Evolutionary conservation across 1,140 invertebrate genomes (phyloP).

Genomic region (Drosophila erecta): DNA sequence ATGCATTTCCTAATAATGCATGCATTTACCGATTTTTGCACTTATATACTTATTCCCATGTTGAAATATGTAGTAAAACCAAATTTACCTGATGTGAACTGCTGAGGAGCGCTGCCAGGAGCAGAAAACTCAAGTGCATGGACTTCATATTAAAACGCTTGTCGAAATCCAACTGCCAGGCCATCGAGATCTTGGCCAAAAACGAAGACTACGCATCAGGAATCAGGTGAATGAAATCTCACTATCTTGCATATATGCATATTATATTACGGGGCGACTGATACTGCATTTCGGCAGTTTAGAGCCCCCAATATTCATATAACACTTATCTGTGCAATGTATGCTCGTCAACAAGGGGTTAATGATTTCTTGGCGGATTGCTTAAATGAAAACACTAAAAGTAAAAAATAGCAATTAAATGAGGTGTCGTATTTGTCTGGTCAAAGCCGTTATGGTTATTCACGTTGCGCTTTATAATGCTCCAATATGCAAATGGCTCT

Average conservation of each 20-base stretch:
- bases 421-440: too few species aligned
- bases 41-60: too few species aligned
- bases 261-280: conserved; percentile 8
- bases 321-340: conserved; percentile 1
- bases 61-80: neutral
- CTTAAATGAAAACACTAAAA: neutral
- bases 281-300: conserved; percentile 2
- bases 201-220: conserved; percentile 4
- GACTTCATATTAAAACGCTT: conserved; percentile 7
- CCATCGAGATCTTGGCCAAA: neutral
- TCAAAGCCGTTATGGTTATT: neutral
- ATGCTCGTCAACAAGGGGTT: neutral
- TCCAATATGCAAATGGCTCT: neutral
- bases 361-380: neutral
- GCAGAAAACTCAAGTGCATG: neutral
- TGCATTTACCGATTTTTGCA: neutral
- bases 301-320: conserved; percentile 1
- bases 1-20: too few species aligned
- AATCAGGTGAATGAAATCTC: neutral
- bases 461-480: neutral
- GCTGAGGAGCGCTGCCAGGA: neutral
- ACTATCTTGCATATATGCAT: conserved; percentile 17
- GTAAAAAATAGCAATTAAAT: conserved; percentile 8
- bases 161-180: conserved; percentile 16
- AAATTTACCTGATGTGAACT: conserved; percentile 20